Percentiles rank a stretch among this genome's conserved stretches.
These are phyloP conservation scores for Procambarus clarkii DNA, from an alignment of 1,140 invertebrate species.

Conservation along the genomic window DNA sequence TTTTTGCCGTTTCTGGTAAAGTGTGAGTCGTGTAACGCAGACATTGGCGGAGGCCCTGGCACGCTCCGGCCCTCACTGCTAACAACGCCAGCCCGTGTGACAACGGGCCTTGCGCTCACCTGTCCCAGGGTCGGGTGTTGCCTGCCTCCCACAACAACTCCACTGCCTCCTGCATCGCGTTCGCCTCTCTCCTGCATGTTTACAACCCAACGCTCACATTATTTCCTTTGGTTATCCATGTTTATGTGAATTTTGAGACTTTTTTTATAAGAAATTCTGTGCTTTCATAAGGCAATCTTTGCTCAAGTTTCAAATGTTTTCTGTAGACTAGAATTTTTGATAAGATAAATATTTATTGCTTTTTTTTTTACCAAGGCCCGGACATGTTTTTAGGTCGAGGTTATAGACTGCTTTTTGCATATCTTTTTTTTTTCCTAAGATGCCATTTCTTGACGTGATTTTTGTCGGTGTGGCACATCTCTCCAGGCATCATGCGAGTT, in stretches of 20 bases:
- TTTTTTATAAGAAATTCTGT: not conserved
- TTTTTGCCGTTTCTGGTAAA: not conserved
- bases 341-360: not conserved
- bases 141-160: not conserved
- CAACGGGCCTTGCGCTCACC: not conserved
- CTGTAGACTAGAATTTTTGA: not conserved
- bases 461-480: constrained; percentile 3
- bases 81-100: not conserved
- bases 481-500: not conserved
- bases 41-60: not conserved
- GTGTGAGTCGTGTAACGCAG: not conserved
- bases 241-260: not conserved
- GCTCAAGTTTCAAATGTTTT: not conserved
- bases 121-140: not conserved
- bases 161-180: not conserved
- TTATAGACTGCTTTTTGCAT: not conserved
- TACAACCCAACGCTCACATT: not conserved
- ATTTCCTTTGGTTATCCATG: not conserved
- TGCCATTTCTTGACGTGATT: not conserved
- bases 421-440: not conserved
- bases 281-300: not conserved
- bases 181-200: not conserved
- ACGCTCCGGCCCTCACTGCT: not conserved
- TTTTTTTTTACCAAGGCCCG: not conserved
- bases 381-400: constrained; percentile 14